Conservation (phyloP, 30 jellyfish, hydroid and myxozoan species). For the Rhopilema esculentum region DNA sequence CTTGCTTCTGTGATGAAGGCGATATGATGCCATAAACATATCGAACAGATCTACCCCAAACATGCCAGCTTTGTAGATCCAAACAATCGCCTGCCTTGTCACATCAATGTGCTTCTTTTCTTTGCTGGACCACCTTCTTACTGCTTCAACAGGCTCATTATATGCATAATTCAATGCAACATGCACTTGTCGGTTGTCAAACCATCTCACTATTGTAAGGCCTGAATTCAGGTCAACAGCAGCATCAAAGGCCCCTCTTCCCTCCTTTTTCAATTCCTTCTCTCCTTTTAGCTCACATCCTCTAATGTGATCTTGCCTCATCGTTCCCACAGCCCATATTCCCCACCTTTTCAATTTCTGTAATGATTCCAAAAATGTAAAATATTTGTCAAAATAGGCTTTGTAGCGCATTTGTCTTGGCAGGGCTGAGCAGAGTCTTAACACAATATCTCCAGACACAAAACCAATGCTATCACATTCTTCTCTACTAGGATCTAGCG, state of each 20-base stretch:
- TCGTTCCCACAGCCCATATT: constrained; percentile 49
- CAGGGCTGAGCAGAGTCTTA: constrained; percentile 22
- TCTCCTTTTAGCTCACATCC: constrained; percentile 34
- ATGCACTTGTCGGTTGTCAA: constrained; percentile 16
- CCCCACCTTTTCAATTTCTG: constrained; percentile 43
- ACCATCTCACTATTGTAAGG: constrained; percentile 8
- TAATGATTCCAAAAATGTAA: constrained; percentile 9
- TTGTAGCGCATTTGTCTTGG: constrained; percentile 25
- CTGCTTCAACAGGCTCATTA: constrained; percentile 14
- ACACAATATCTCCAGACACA: constrained; percentile 32
- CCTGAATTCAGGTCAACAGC: constrained; percentile 30
- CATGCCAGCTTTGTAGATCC: constrained; percentile 28
- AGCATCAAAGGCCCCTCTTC: constrained; percentile 32
- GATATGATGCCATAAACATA: constrained; percentile 34
- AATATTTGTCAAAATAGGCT: constrained; percentile 26
- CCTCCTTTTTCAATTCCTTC: constrained; percentile 24
- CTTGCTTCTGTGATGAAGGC: constrained; percentile 43
- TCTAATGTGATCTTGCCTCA: constrained; percentile 35
- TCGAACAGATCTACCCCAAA: constrained; percentile 46
- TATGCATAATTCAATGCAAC: constrained; percentile 16
- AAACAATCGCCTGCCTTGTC: constrained; percentile 29
- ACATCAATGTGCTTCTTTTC: constrained; percentile 28
- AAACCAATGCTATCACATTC: constrained; percentile 11
- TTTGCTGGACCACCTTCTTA: constrained; percentile 6
- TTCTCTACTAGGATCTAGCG: constrained; percentile 30